Percentiles rank a stretch among this genome's conserved stretches.
Evolutionary conservation across 2,113 vertebrate species (phyloP).

Genomic region (Ibidorhyncha struthersii): DNA sequence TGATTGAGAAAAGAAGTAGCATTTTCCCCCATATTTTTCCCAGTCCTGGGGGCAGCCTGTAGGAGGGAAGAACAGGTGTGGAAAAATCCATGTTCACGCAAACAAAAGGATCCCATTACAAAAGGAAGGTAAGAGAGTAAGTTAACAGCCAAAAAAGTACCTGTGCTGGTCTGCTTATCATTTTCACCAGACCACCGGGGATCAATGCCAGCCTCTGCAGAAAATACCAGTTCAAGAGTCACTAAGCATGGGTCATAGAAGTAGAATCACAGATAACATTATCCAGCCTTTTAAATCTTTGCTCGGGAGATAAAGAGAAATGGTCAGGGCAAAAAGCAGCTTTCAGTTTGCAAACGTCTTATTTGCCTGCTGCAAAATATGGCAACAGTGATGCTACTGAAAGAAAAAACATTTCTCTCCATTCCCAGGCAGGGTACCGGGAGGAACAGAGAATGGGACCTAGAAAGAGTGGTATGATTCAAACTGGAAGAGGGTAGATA

Average conservation of each 20-base stretch:
- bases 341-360: background rate
- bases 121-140: background rate
- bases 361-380: background rate
- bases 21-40: background rate
- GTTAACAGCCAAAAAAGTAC: background rate
- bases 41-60: background rate
- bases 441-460: background rate
- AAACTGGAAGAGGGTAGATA: too few relatives aligned
- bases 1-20: background rate
- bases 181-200: background rate
- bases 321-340: background rate
- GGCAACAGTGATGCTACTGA: too few relatives aligned
- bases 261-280: background rate
- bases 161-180: background rate
- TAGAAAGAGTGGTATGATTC: background rate
- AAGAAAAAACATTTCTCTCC: background rate
- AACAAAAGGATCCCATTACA: background rate
- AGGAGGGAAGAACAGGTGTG: background rate
- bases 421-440: background rate
- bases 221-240: background rate
- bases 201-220: background rate
- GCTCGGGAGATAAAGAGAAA: background rate
- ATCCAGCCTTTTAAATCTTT: background rate
- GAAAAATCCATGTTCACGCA: background rate
- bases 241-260: background rate